Conservation (phyloP, 2,113 vertebrate species). For the Ophthalmolycus amberensis region DNA sequence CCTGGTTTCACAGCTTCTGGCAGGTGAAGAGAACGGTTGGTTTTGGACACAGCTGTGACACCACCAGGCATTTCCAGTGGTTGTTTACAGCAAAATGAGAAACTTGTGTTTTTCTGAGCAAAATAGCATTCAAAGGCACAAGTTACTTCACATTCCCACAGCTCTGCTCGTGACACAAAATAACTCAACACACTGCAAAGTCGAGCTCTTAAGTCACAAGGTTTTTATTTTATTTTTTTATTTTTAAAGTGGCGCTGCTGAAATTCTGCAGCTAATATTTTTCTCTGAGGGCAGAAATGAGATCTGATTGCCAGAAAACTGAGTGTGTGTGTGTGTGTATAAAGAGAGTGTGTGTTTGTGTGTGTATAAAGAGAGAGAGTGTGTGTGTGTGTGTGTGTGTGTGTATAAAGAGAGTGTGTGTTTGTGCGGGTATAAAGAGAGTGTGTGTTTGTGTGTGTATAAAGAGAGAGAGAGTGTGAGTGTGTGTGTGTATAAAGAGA, state of each 20-base stretch:
- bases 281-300: constrained; percentile 22
- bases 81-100: not conserved
- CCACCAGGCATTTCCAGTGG: not conserved
- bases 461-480: constrained; percentile 18
- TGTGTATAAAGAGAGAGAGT: not conserved
- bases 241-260: not conserved
- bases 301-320: constrained; percentile 15
- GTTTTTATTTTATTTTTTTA: not conserved
- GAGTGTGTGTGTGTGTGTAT: not conserved
- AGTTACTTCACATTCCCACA: not conserved
- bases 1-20: not conserved
- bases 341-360: not conserved
- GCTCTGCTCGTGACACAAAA: too few relatives aligned
- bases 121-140: not conserved
- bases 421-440: too few relatives aligned
- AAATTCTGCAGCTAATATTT: not conserved
- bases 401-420: too few relatives aligned
- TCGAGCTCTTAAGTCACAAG: not conserved
- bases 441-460: too few relatives aligned
- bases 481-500: not conserved
- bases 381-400: constrained; percentile 6
- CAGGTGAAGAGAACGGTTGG: too few relatives aligned
- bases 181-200: not conserved
- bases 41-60: not conserved
- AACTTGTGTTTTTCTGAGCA: not conserved